These are phyloP conservation scores for Neoaliturus tenellus DNA, from an alignment of 2,888 invertebrate species.

Conservation along the genomic window DNA sequence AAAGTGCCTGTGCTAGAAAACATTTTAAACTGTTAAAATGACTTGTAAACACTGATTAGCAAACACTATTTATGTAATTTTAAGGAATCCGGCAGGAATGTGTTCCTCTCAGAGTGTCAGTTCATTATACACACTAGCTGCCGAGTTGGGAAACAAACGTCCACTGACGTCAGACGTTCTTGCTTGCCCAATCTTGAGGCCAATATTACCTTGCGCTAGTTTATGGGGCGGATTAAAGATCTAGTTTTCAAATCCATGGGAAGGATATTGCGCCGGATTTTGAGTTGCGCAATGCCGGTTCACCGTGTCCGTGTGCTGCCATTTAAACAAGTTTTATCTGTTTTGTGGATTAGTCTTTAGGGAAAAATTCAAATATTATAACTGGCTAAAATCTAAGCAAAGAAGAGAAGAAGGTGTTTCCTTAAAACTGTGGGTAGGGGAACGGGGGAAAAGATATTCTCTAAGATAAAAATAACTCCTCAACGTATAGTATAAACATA, in stretches of 20 bases:
- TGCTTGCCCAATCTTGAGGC: constrained; percentile 3
- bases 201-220: constrained; percentile 10
- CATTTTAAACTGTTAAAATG: no score
- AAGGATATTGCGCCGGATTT: background rate
- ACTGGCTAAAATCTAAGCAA: no score
- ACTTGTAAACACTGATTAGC: background rate
- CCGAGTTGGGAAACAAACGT: background rate
- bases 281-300: background rate
- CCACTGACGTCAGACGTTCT: background rate
- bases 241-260: background rate
- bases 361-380: no score
- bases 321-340: background rate
- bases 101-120: background rate
- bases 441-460: no score
- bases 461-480: no score
- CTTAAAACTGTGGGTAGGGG: no score
- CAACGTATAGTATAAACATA: no score
- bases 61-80: background rate
- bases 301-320: background rate
- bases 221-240: background rate
- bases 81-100: constrained; percentile 19
- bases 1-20: no score
- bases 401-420: no score
- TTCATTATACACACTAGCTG: background rate
- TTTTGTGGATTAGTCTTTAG: no score